Conservation (phyloP, 2,797 vertebrate genomes). For the Pangasius mekongensis region DNA sequence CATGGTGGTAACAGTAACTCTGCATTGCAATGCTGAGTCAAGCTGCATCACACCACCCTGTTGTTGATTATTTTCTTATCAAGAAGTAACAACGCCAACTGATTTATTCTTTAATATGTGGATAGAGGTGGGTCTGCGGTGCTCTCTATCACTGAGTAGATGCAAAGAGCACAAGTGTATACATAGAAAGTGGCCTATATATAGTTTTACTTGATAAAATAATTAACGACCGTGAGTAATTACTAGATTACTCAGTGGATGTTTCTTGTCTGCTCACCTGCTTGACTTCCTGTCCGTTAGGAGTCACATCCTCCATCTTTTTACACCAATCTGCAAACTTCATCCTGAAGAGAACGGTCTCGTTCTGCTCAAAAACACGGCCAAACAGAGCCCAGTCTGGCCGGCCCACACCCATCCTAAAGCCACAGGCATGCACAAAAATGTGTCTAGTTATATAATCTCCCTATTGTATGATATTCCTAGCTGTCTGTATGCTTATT, state of each 20-base stretch:
- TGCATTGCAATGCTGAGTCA: background rate
- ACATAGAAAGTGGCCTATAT: background rate
- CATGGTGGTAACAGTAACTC: background rate
- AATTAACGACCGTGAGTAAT: background rate
- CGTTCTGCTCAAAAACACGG: conserved; percentile 69
- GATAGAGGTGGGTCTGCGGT: background rate
- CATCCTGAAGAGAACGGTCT: conserved; percentile 78
- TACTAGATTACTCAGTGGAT: background rate
- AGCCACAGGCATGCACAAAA: conserved; percentile 12
- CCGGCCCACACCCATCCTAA: conserved; percentile 74
- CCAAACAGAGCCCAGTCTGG: conserved; percentile 80
- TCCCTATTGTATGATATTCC: background rate
- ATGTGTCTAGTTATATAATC: background rate
- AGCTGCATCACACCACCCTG: background rate
- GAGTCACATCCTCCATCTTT: conserved; percentile 1
- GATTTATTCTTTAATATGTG: background rate
- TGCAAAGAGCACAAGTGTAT: background rate
- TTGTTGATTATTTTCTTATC: background rate
- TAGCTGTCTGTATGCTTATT: background rate
- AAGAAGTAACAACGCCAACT: no score
- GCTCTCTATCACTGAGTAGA: background rate
- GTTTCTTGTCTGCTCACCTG: conserved; percentile 61
- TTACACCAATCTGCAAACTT: conserved; percentile 77
- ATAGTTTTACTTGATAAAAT: background rate
- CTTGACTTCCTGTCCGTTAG: conserved; percentile 42